Evolutionary conservation across 2,888 invertebrate species (phyloP).

Genomic region (Hyposoter dolosus): DNA sequence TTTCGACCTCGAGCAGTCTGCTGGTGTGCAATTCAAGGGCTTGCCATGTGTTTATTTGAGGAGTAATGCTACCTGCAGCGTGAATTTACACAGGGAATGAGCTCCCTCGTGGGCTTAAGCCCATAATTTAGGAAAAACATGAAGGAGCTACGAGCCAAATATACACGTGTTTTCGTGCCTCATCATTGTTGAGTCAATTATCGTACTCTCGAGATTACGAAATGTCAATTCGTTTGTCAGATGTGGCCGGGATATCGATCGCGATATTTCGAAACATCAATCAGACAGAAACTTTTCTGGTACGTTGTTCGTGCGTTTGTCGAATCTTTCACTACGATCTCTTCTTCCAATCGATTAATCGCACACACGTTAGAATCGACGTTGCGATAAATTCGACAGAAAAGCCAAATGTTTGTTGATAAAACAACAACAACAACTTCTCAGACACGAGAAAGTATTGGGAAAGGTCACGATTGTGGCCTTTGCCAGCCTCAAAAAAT

Average conservation of each 20-base stretch:
- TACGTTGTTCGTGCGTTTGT: background rate
- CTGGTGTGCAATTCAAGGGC: slow-evolving; percentile 26
- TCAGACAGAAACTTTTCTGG: background rate
- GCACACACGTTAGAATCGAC: background rate
- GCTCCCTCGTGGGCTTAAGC: slow-evolving; percentile 8
- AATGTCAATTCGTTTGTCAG: background rate
- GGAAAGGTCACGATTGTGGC: background rate
- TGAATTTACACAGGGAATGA: slow-evolving; percentile 39
- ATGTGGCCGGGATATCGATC: background rate
- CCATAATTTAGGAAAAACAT: slow-evolving; percentile 8
- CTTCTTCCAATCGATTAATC: background rate
- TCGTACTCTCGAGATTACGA: background rate
- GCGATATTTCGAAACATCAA: background rate
- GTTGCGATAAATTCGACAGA: background rate
- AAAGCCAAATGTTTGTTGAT: background rate
- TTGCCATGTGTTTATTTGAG: slow-evolving; percentile 20
- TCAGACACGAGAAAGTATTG: background rate
- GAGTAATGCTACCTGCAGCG: slow-evolving; percentile 37
- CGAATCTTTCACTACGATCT: background rate
- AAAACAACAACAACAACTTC: background rate
- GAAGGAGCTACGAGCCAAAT: background rate
- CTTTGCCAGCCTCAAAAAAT: background rate
- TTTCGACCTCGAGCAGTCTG: slow-evolving; percentile 30
- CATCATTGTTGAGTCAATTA: background rate
- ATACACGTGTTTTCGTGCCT: background rate